Evolutionary conservation across 2,888 invertebrate genomes (phyloP), one percentile per base, ranked within the genome.

Genomic region (Spodoptera littoralis): DNA sequence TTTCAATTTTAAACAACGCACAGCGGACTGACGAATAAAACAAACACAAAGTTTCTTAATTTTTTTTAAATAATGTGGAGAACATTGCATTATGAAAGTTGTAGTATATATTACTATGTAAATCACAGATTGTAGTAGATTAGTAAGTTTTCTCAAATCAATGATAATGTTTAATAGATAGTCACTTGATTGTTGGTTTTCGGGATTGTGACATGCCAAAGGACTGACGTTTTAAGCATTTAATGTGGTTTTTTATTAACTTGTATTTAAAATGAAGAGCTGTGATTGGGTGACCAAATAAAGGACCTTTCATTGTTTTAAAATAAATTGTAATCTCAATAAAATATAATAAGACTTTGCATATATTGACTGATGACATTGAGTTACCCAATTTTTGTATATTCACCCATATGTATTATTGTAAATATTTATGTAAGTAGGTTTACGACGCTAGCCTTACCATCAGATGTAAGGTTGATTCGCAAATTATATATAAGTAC

Each of bases 361-460:
- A 1, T 44, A 13, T 44, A n/a, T 44, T n/a, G 12, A 6, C 44
- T 44, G 44, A 44, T 44, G 44, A 44, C 44, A 44, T 44, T n/a
- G n/a, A 44, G 44, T 44, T 44, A n/a, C 44, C 44, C 44, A 44
- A 44, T n/a, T 44, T 44, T 44, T 44, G 44, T 44, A 44, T 18
- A 18, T 18, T 18, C 18, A 18, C 18, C 18, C 18, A n/a, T n/a
- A 87, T 89, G 88, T 90, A 90, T 89, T 79, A 79, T 79, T 87
- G 88, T 89, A 90, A 90, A 91, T 91, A 91, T 89, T 89, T 89
- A 91, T 90, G 90, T 85, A 90, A 89, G 87, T 89, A 82, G 89
- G 89, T 87, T 88, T 87, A 88, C 80, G 82, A 81, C 84, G 73
- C 60, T 59, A 76, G 51, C 59, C 70, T 66, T 75, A 62, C 61